Evolutionary conservation across 2,113 vertebrate genomes (phyloP).

Genomic region (Tragelaphus scriptus): DNA sequence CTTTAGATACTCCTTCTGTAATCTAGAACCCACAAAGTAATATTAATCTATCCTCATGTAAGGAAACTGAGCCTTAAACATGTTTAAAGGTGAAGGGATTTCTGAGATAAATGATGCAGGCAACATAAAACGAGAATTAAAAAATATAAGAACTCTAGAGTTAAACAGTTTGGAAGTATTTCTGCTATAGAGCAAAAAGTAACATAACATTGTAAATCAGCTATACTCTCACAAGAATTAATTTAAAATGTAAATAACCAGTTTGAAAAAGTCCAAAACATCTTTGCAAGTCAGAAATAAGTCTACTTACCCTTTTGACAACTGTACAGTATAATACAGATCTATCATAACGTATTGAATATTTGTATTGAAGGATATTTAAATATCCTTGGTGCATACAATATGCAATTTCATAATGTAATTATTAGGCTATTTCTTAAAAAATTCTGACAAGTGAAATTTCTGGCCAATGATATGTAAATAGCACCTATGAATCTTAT

Average conservation of each 20-base stretch:
- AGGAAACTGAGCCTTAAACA: background rate
- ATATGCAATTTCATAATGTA: background rate
- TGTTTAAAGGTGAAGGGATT: background rate
- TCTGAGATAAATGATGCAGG: background rate
- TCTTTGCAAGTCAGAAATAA: background rate
- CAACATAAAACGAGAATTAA: background rate
- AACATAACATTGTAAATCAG: background rate
- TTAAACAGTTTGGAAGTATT: background rate
- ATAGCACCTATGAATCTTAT: background rate
- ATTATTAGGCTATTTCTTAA: background rate
- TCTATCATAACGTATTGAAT: background rate
- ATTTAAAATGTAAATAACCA: background rate
- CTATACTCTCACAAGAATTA: background rate
- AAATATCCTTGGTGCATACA: background rate
- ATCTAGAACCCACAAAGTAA: background rate
- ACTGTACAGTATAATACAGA: background rate
- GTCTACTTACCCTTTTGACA: background rate
- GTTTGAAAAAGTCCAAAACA: background rate
- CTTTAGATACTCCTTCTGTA: background rate
- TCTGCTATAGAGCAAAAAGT: background rate
- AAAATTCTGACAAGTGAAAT: background rate
- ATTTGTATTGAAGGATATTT: background rate
- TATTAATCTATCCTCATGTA: background rate
- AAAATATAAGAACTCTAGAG: background rate
- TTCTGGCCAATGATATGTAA: background rate